Conservation (phyloP, 1,140 invertebrate species). For the Homalodisca vitripennis region DNA sequence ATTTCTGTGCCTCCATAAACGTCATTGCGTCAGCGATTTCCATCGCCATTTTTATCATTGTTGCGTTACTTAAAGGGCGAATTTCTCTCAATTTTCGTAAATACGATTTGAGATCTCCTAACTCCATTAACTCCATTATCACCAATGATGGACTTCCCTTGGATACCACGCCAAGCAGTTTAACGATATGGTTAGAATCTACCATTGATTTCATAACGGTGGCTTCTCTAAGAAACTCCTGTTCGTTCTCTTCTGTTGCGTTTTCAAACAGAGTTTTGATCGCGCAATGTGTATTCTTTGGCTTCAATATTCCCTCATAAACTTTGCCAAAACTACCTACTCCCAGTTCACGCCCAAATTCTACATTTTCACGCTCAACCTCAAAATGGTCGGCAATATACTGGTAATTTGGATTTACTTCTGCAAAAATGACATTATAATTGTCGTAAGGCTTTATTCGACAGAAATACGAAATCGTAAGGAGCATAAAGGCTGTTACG, state of each 20-base stretch:
- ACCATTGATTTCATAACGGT: slow-evolving; percentile 83
- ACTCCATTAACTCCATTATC: slow-evolving; percentile 96
- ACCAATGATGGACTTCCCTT: slow-evolving; percentile 86
- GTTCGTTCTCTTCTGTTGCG: slow-evolving; percentile 68
- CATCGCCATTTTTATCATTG: slow-evolving; percentile 78
- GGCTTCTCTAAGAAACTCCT: slow-evolving; percentile 93
- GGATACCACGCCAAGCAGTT: slow-evolving; percentile 92
- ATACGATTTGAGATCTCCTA: slow-evolving; percentile 92
- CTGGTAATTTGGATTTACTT: slow-evolving; percentile 42
- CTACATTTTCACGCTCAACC: slow-evolving; percentile 78
- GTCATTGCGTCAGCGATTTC: slow-evolving; percentile 99
- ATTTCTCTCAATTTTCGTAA: slow-evolving; percentile 57
- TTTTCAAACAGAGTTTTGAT: slow-evolving; percentile 94
- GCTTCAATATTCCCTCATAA: slow-evolving; percentile 67
- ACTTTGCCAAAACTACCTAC: slow-evolving; percentile 97
- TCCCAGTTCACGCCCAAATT: slow-evolving; percentile 78
- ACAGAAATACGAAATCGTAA: too few relatives aligned
- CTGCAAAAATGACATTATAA: too few relatives aligned
- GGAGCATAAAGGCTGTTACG: too few relatives aligned
- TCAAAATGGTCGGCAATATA: slow-evolving; percentile 96
- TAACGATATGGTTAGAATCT: slow-evolving; percentile 91
- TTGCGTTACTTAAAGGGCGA: slow-evolving; percentile 49
- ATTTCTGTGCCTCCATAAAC: slow-evolving; percentile 90
- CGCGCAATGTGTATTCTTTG: slow-evolving; percentile 63
- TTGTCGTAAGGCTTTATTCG: too few relatives aligned